phyloP scores from a whole-genome alignment of 2,113 vertebrate species.

The Lota lota region DNA sequence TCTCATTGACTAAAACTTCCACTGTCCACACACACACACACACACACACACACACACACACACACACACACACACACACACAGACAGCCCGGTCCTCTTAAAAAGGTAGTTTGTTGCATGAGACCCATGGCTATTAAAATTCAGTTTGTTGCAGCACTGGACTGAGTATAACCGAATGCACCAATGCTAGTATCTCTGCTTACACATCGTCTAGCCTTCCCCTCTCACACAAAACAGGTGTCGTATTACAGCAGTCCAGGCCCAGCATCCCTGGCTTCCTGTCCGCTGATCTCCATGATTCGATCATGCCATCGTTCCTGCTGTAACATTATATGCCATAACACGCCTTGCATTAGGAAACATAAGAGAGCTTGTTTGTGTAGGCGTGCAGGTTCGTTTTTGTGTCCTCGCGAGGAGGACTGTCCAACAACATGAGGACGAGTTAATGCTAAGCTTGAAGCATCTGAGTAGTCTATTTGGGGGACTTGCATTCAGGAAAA shows the following conservation, averaged over 20 bases:
- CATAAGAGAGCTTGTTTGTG: not conserved
- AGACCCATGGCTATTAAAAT: no score
- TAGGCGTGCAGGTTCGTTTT: slow-evolving; percentile 24
- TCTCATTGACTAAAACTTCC: no score
- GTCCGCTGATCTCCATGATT: slow-evolving; percentile 39
- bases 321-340: slow-evolving; percentile 57
- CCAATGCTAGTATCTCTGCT: slow-evolving; percentile 4
- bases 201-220: slow-evolving; percentile 6
- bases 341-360: slow-evolving; percentile 37
- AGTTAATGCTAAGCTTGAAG: no score
- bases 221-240: slow-evolving; percentile 29
- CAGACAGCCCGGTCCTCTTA: no score
- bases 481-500: no score
- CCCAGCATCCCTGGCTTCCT: slow-evolving; percentile 36
- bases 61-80: no score
- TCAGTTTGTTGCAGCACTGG: no score
- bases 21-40: no score
- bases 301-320: slow-evolving; percentile 52
- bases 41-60: no score
- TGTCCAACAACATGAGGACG: no score
- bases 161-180: slow-evolving; percentile 28
- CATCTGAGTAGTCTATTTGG: no score
- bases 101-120: no score
- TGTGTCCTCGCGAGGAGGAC: slow-evolving; percentile 2
- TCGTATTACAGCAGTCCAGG: slow-evolving; percentile 57